Evolutionary conservation across 2,113 vertebrate genomes (phyloP).

Genomic region (Phoenicopterus ruber): DNA sequence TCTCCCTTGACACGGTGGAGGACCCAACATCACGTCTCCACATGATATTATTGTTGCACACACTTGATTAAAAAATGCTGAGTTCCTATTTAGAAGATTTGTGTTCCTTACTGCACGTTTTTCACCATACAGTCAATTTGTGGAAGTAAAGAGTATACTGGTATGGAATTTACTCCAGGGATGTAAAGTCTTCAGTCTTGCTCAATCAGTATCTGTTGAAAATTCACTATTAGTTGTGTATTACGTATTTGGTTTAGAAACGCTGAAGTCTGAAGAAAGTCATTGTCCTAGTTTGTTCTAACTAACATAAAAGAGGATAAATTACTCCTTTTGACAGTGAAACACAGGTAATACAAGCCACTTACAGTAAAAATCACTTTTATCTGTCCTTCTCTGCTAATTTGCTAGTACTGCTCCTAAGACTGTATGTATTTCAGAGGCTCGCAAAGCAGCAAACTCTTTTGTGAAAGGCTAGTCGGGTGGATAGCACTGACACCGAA

Average conservation of each 20-base stretch:
- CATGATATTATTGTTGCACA: neutral
- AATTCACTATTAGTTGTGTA: neutral
- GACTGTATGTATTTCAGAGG: neutral
- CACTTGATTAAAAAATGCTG: neutral
- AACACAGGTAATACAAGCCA: neutral
- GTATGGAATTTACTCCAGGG: neutral
- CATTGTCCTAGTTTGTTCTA: neutral
- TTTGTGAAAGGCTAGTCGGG: neutral
- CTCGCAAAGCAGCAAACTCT: neutral
- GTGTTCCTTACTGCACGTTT: rapidly evolving
- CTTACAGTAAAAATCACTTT: neutral
- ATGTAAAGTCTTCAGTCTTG: neutral
- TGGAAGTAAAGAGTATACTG: neutral
- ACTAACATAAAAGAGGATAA: neutral
- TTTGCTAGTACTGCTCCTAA: neutral
- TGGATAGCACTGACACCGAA: neutral
- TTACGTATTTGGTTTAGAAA: neutral
- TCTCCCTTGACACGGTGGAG: neutral
- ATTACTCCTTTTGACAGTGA: neutral
- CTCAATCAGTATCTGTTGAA: neutral
- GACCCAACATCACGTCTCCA: rapidly evolving
- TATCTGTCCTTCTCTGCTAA: neutral
- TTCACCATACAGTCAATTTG: neutral
- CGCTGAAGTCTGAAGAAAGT: neutral
- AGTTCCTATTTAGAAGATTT: neutral